These are phyloP conservation scores for Aelia acuminata DNA, from an alignment of 2,888 invertebrate genomes.

Conservation along the genomic window DNA sequence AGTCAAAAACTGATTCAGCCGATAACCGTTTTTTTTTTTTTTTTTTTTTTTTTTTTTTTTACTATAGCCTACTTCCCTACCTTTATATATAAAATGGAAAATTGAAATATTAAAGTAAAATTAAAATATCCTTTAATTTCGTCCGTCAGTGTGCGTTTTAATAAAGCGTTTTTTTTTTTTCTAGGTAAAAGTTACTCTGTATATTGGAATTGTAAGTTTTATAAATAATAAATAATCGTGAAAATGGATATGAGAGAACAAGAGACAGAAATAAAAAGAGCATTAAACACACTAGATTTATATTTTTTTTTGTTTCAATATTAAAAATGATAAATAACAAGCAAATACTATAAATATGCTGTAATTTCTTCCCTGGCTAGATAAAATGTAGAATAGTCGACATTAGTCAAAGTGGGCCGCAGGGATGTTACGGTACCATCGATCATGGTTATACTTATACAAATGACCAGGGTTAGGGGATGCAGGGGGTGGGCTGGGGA, in stretches of 20 bases:
- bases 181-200: too few relatives aligned
- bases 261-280: neutral
- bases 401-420: neutral
- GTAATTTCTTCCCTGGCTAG: neutral
- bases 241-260: neutral
- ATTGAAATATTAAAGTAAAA: too few relatives aligned
- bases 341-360: neutral
- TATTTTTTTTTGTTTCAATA: neutral
- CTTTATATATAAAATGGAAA: too few relatives aligned
- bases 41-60: too few relatives aligned
- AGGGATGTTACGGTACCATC: neutral
- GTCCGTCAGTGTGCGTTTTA: too few relatives aligned
- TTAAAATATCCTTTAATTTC: too few relatives aligned
- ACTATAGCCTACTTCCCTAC: too few relatives aligned
- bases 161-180: too few relatives aligned
- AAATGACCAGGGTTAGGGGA: neutral
- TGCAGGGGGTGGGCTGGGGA: too few relatives aligned
- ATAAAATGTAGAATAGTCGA: neutral
- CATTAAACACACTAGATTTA: neutral
- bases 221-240: neutral
- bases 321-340: neutral
- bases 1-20: too few relatives aligned
- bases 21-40: too few relatives aligned
- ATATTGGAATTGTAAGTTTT: too few relatives aligned
- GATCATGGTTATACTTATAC: conserved; percentile 1